Percentiles rank a stretch among this genome's conserved stretches.
phyloP scores from a whole-genome alignment of 2,888 invertebrate genomes.

The Papilio elwesi region DNA sequence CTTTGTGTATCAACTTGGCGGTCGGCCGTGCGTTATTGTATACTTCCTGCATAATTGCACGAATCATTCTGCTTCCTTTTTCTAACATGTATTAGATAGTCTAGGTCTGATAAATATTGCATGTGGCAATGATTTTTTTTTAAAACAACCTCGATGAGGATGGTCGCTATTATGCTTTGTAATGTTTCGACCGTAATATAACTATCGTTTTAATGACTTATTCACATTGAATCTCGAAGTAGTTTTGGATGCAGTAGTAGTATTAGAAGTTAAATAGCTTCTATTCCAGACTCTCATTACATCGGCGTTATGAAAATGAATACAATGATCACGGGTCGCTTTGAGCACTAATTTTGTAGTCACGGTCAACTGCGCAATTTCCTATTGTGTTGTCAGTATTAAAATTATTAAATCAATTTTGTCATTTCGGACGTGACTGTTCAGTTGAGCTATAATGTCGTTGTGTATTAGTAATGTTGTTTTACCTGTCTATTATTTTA shows the following conservation, averaged over 20 bases:
- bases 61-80: background rate
- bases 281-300: slow-evolving; percentile 52
- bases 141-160: too few relatives aligned
- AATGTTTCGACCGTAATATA: too few relatives aligned
- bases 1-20: background rate
- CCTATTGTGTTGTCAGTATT: slow-evolving; percentile 48
- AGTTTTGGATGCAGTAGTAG: too few relatives aligned
- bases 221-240: too few relatives aligned
- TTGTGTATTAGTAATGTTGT: background rate
- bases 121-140: too few relatives aligned
- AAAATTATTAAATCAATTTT: slow-evolving; percentile 42
- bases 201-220: too few relatives aligned
- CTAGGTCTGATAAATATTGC: too few relatives aligned
- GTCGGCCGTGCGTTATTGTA: background rate
- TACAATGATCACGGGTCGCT: slow-evolving; percentile 59
- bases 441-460: background rate
- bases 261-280: background rate
- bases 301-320: slow-evolving; percentile 64
- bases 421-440: slow-evolving; percentile 21
- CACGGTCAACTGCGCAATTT: slow-evolving; percentile 68
- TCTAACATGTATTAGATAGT: too few relatives aligned
- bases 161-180: too few relatives aligned
- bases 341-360: slow-evolving; percentile 70
- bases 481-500: background rate
- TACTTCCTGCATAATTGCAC: slow-evolving; percentile 12